Base-by-base conservation (phyloP, 2,797 vertebrate genomes). In the Peromyscus melanophrys region DNA sequence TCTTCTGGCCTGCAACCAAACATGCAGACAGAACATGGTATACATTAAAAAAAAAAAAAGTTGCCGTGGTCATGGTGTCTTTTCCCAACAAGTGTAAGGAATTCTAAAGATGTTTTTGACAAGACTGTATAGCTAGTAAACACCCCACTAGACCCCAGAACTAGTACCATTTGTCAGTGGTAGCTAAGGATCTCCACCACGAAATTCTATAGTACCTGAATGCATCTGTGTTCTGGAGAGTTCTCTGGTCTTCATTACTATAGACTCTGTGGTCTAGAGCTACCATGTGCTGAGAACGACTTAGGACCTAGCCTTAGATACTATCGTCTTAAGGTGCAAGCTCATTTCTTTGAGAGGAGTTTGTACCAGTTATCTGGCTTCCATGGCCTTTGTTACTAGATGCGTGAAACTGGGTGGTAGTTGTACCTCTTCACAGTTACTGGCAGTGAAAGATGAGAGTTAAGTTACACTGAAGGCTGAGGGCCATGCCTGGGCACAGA, bases 391-490 rank as follows among this genome's bases (percentile, higher is more conserved):
- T 59, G 43, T 65, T 55, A 7, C 55, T 31, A 10, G 14, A 0
- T 76, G 37, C 29, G 34, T 83, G 49, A 92, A 89, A 77, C 4
- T 3, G 1, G 8, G 25, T 65, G 40, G 52, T 17, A 40, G 57
- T 23, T 78, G 14, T 27, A 43, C 19, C 31, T 40, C 6, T 34
- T 80, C 14, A 17, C 57, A 40, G 71, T n/a, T 77, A 14, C n/a
- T 40, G 43, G 27, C 25, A 85, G 23, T 83, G 80, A 81, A 67
- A 34, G 40, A 76, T 0, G 0, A 69, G 37, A 95, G 11, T 90
- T 93, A 59, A 86, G n/a, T 89, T 13, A 55, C 31, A 13, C 34
- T 13, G 73, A 90, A 59, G 27, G 31, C 76, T 92, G 9, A 87
- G 11, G 40, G 43, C 8, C 37, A 14, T 59, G 29, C 25, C 43